These are phyloP conservation scores for Brachypodius melanocephalos DNA, from an alignment of 2,113 vertebrate species.

Conservation along the genomic window DNA sequence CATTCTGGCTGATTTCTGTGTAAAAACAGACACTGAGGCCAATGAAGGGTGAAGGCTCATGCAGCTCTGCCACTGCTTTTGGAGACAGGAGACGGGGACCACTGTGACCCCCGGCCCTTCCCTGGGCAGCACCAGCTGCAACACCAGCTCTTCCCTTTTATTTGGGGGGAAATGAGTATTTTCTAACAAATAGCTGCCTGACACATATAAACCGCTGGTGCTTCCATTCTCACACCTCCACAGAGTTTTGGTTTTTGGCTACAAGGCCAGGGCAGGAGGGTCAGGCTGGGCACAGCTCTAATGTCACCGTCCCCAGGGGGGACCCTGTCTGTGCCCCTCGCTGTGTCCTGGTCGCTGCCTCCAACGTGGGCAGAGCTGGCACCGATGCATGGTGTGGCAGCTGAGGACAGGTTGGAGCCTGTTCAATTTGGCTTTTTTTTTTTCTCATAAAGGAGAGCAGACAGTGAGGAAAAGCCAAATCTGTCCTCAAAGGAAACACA, in stretches of 20 bases:
- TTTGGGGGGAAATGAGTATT: not conserved
- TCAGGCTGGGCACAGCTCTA: not conserved
- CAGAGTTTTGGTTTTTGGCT: not conserved
- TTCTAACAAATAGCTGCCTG: not conserved
- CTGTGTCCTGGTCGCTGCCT: not conserved
- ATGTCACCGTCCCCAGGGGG: fast-evolving
- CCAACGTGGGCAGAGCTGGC: not conserved
- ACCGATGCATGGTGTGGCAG: fast-evolving
- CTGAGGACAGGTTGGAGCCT: not conserved
- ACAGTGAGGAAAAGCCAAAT: not conserved
- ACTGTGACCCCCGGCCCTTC: fast-evolving
- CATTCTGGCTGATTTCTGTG: not conserved
- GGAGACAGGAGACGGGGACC: not conserved
- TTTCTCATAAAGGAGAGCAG: not conserved
- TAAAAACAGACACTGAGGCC: fast-evolving
- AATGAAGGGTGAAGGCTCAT: fast-evolving
- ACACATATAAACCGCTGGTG: not conserved
- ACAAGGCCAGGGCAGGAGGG: fast-evolving
- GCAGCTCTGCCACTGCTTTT: not conserved
- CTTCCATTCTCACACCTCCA: not conserved
- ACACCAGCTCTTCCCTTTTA: not conserved
- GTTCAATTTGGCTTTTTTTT: not conserved
- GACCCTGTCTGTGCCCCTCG: not conserved
- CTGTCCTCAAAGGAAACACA: not conserved
- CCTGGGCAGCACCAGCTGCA: not conserved